phyloP scores from a whole-genome alignment of 64 coral and sea anemone species.

The Platygyra sinensis region DNA sequence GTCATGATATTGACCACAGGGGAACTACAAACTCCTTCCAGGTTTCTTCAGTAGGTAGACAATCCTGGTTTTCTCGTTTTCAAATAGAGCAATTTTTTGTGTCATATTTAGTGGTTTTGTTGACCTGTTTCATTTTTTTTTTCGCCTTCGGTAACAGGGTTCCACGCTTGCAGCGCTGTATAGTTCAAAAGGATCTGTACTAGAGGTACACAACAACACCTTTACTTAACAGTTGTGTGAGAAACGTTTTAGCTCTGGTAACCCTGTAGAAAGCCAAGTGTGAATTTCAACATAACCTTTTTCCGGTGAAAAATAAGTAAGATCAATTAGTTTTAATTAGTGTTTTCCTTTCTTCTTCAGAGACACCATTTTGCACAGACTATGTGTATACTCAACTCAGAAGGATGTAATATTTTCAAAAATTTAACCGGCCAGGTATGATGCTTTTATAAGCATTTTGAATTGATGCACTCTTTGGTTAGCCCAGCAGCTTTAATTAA shows the following conservation, averaged over 20 bases:
- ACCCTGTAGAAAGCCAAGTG: no score
- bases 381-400: slow-evolving; percentile 85
- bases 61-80: background rate
- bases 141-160: slow-evolving; percentile 36
- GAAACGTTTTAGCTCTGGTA: no score
- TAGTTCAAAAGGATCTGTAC: slow-evolving; percentile 97
- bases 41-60: slow-evolving; percentile 82
- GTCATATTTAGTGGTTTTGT: background rate
- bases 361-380: slow-evolving; percentile 99
- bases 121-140: background rate
- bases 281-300: no score
- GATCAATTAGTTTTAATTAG: background rate
- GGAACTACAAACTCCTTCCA: slow-evolving; percentile 99
- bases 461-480: background rate
- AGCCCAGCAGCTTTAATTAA: no score
- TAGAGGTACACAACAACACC: slow-evolving; percentile 67
- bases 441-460: background rate
- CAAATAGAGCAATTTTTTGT: background rate
- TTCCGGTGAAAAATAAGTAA: no score
- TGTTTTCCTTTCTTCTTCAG: slow-evolving; percentile 36
- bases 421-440: slow-evolving; percentile 90
- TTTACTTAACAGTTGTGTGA: background rate
- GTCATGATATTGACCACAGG: slow-evolving; percentile 97
- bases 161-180: slow-evolving; percentile 91
- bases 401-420: slow-evolving; percentile 98